Evolutionary conservation across 1,140 invertebrate genomes (phyloP).

Genomic region (Lasioglossum baleicum): DNA sequence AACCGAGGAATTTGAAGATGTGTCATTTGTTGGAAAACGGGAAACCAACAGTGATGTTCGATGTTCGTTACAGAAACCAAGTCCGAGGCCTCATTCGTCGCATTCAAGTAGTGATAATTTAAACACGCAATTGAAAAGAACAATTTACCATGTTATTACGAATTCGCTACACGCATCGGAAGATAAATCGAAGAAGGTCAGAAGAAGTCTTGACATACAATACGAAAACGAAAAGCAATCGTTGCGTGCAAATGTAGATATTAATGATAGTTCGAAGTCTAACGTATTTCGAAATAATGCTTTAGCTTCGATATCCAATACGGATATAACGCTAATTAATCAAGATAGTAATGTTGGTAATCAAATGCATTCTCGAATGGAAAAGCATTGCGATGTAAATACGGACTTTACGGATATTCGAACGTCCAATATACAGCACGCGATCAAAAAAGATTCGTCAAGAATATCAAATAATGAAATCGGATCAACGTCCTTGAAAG

Average conservation of each 20-base stretch:
- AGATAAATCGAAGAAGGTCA: constrained; percentile 15
- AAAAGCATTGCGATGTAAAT: neutral
- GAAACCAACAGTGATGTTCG: neutral
- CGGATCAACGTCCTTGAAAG: neutral
- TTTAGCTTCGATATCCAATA: neutral
- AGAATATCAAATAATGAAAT: neutral
- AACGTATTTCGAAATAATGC: neutral
- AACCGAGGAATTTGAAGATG: constrained; percentile 54
- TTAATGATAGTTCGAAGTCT: neutral
- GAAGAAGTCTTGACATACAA: neutral
- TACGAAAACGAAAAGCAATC: neutral
- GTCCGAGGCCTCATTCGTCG: neutral
- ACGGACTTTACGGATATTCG: neutral
- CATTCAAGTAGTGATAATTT: neutral
- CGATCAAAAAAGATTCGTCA: neutral
- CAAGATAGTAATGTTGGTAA: neutral
- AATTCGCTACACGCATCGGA: neutral
- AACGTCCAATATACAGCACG: neutral
- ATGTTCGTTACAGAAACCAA: neutral
- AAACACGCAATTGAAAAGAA: constrained; percentile 27
- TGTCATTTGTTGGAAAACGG: neutral
- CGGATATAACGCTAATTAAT: neutral
- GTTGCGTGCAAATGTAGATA: neutral
- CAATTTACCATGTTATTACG: neutral
- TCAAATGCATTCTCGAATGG: neutral